Evolutionary conservation across 2,888 invertebrate genomes (phyloP), one percentile per base, ranked within the genome.

Genomic region (Eristalinus sepulchralis): DNA sequence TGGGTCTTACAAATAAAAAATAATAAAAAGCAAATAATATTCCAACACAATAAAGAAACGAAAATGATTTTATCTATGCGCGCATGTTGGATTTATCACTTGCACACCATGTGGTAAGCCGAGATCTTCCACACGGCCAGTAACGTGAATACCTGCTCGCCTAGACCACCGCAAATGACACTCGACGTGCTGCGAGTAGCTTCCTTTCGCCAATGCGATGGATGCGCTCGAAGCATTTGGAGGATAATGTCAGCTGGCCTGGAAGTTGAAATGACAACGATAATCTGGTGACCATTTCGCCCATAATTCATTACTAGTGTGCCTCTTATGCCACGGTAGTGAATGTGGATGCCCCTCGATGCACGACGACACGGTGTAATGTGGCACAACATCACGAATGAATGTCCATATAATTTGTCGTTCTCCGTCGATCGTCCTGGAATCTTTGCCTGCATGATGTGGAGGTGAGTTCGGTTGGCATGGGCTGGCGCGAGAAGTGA

Each of bases 361-460:
- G 63, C 39, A 47, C 73, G 71, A 77, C 81, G 72, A 81, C 81
- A 68, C 60, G 68, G n/a, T 82, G 73, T 85, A 85, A 85, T 85
- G 85, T 85, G 82, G 85, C 79, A 85, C 82, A 82, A 85, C 85
- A 78, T 82, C 85, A 85, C 82, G 85, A 78, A 85, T 82, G 70
- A 73, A 82, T 77, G 77, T 85, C 77, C 81, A 77, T 64, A 82
- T 85, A 78, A 81, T 85, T 82, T 85, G 77, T 85, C 82, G 85
- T 64, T 39, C 55, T 68, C 77, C 33, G 36, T n/a, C 59, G 71
- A 81, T 76, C 71, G 76, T 39, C 13, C 31, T 2, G 33, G 11
- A 67, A 85, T 75, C 84, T 85, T 81, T 81, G 77, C 81, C 72
- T 85, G 77, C 72, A 81, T 77, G 68, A 77, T 63, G 63, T 71